These are phyloP conservation scores for Florisuga fusca DNA, from an alignment of 2,797 vertebrate species.

Conservation along the genomic window DNA sequence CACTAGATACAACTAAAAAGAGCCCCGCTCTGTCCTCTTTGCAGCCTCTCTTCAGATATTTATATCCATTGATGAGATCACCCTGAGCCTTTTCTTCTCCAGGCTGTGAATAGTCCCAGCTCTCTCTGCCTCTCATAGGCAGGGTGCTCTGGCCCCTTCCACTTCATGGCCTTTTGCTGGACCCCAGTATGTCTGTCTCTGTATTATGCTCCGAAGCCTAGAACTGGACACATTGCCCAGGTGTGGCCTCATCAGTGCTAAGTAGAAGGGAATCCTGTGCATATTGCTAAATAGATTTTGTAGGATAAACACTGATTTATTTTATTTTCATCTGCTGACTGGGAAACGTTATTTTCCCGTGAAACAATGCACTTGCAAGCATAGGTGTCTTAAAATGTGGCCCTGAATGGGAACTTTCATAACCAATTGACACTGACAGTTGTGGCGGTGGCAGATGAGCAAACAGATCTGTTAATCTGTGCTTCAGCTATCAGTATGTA, in stretches of 20 bases:
- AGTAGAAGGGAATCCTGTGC: neutral
- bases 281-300: neutral
- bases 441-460: accelerated
- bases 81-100: neutral
- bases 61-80: neutral
- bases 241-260: neutral
- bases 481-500: neutral
- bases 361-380: neutral
- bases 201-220: neutral
- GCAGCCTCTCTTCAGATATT: neutral
- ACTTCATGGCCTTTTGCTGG: neutral
- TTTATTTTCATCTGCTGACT: neutral
- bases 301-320: neutral
- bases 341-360: neutral
- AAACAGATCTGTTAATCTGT: neutral
- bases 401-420: neutral
- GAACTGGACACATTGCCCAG: neutral
- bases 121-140: neutral
- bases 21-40: neutral
- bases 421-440: neutral
- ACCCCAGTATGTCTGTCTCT: neutral
- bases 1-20: too few species aligned
- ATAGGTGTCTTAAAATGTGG: neutral
- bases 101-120: neutral
- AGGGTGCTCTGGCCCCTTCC: neutral